These are phyloP conservation scores for Bambusicola thoracicus DNA, from an alignment of 2,113 vertebrate genomes.

Conservation along the genomic window DNA sequence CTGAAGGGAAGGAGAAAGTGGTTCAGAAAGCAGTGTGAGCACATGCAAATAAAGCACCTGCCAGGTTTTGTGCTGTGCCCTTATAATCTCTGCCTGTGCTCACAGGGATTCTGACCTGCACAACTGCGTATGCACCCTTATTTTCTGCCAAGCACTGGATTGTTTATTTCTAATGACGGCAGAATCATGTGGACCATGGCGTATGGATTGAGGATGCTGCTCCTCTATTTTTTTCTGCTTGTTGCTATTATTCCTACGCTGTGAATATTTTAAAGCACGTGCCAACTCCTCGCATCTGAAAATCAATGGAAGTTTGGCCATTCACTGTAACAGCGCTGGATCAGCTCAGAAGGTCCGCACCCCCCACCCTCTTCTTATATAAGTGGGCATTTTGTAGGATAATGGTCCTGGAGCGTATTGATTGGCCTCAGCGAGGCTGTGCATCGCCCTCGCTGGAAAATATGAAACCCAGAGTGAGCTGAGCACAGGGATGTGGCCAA, in stretches of 20 bases:
- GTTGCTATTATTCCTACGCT: constrained; percentile 2
- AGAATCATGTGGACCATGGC: fast-evolving
- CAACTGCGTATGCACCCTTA: neutral
- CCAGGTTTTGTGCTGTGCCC: neutral
- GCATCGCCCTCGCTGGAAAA: constrained; percentile 23
- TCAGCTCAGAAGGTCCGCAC: constrained; percentile 24
- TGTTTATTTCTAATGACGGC: neutral
- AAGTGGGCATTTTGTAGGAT: constrained; percentile 65
- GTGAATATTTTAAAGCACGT: constrained; percentile 45
- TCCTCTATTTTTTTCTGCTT: constrained; percentile 10
- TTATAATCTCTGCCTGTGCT: neutral
- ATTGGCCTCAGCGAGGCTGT: constrained; percentile 55
- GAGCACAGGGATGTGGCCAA: constrained; percentile 15
- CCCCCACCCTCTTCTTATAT: constrained; percentile 49
- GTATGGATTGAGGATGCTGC: neutral
- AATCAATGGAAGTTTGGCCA: constrained; percentile 56
- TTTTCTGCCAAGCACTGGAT: neutral
- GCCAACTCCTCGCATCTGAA: constrained; percentile 21
- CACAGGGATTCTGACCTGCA: neutral
- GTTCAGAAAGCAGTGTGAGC: constrained; percentile 68
- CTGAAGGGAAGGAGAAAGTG: constrained; percentile 36
- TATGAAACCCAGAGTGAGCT: constrained; percentile 40
- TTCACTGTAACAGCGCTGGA: constrained; percentile 49
- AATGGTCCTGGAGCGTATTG: constrained; percentile 57
- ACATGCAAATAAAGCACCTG: constrained; percentile 31